Percentiles rank a stretch among this genome's conserved stretches.
Conservation (phyloP, 1,140 invertebrate genomes). For the Aradophagus sp. region DNA sequence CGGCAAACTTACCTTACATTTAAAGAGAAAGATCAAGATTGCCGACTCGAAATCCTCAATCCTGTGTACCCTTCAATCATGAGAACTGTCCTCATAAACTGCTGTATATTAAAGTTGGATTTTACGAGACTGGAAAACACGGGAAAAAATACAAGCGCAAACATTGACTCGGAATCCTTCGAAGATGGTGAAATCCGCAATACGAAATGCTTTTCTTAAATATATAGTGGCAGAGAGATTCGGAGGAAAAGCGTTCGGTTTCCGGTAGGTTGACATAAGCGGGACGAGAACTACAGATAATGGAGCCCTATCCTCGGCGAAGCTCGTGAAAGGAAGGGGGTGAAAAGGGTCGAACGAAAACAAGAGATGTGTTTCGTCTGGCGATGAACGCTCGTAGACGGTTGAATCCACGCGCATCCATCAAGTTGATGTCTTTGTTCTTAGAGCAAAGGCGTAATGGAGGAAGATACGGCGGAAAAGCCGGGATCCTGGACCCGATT, state of each 20-base stretch:
- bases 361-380: slow-evolving; percentile 69
- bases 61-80: too few species aligned
- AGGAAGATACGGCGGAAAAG: too few species aligned
- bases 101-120: slow-evolving; percentile 42
- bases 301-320: slow-evolving; percentile 50
- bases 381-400: slow-evolving; percentile 66
- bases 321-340: slow-evolving; percentile 39
- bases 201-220: slow-evolving; percentile 25
- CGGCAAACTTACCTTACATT: too few species aligned
- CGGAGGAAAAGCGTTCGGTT: slow-evolving; percentile 49
- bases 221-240: slow-evolving; percentile 46
- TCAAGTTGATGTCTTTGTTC: slow-evolving; percentile 71
- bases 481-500: too few species aligned
- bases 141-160: slow-evolving; percentile 37
- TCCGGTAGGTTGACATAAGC: slow-evolving; percentile 53
- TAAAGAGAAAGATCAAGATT: too few species aligned
- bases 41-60: too few species aligned
- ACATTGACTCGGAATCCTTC: slow-evolving; percentile 45
- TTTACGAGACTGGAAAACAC: slow-evolving; percentile 21
- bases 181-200: slow-evolving; percentile 42
- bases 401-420: slow-evolving; percentile 61
- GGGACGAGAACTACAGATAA: slow-evolving; percentile 54
- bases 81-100: too few species aligned
- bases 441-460: slow-evolving; percentile 57
- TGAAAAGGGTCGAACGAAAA: slow-evolving; percentile 63